Conservation (phyloP, 2,113 vertebrate genomes). For the Scalopus aquaticus region DNA sequence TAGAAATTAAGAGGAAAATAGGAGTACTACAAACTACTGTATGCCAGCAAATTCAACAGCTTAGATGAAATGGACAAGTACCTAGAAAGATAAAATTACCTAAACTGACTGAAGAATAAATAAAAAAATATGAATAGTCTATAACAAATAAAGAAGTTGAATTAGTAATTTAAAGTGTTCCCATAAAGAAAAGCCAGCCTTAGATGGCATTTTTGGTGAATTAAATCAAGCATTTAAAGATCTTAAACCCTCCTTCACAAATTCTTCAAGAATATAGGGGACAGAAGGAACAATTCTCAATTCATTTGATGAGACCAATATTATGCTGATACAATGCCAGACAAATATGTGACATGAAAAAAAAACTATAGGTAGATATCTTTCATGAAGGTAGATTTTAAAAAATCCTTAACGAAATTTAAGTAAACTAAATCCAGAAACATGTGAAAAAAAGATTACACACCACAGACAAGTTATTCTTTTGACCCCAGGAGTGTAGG, state of each 20-base stretch:
- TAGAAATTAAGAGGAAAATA: not conserved
- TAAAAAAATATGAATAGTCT: not conserved
- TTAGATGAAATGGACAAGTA: not conserved
- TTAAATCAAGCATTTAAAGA: not conserved
- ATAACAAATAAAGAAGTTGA: not conserved
- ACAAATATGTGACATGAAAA: not conserved
- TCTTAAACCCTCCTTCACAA: not conserved
- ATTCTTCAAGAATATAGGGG: not conserved
- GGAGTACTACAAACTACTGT: not conserved
- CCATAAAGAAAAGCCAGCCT: not conserved
- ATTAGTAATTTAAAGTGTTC: not conserved
- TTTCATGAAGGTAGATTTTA: too few relatives aligned
- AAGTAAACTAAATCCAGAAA: not conserved
- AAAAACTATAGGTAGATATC: not conserved
- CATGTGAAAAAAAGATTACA: not conserved
- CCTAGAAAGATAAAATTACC: not conserved
- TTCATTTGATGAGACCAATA: not conserved
- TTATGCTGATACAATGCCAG: not conserved
- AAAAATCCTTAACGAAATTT: not conserved
- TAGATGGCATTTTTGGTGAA: not conserved
- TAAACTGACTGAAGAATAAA: not conserved
- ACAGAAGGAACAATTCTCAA: not conserved
- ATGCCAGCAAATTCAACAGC: not conserved
- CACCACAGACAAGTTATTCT: not conserved
- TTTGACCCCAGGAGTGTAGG: not conserved